Base-by-base conservation (phyloP, 2,113 vertebrate species). In the Hipposideros armiger region DNA sequence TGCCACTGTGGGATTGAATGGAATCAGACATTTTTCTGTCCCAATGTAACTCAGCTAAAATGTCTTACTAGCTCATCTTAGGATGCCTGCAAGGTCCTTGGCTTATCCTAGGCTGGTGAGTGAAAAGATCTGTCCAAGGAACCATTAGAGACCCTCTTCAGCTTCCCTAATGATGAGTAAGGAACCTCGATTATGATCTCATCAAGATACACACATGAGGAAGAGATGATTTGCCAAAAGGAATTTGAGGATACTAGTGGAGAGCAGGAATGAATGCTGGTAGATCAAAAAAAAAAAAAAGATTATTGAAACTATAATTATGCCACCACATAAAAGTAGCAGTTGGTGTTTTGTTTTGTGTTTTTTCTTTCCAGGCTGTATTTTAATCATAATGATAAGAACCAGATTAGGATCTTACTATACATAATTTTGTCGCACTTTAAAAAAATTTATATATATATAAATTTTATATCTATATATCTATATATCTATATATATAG, bases 321-420 rank as follows among this genome's bases (percentile, higher is more conserved):
- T 77, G 19, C 7, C 17, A 30, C 11, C 36, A 83, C 20, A 54
- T 42, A 62, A 36, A 28, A 24, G 60, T 82, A 77, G 47, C 17
- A 47, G 14, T 45, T 45, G 10, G 22, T 84, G 30, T 22, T 92
- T 94, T 85, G 20, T 81, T 22, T 82, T 89, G 86, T 40, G 20
- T 81, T 22, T 82, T 89, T 89, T 40, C 45, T 82, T 94, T 67
- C 45, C n/a, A 94, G 80, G 40, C 14, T 80, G 78, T 82, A 83
- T 96, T 93, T 83, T 87, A 67, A 93, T 87, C 54, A n/a, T 69
- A 76, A 76, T 42, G 77, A 30, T 62, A 69, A 87, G 47, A 80
- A 80, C 5, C 7, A 60, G 85, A 92, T 82, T 86, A 77, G 14
- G 26, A 72, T 47, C 42, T 89, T 81, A 77, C 52, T 81, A 36